Conservation (phyloP, 1,140 invertebrate species). For the Penaeus vannamei region DNA sequence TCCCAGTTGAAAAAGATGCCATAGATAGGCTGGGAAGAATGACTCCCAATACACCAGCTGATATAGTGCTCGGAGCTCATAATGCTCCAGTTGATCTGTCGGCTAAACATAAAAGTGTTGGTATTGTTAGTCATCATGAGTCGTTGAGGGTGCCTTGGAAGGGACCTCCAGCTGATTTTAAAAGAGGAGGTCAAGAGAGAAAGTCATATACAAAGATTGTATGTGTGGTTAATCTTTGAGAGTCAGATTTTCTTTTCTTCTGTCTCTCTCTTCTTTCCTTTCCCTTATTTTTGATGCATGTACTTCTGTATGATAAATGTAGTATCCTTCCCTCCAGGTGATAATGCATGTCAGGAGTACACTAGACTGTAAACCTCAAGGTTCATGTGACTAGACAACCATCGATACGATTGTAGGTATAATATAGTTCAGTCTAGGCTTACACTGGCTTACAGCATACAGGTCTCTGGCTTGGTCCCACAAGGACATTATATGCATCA, state of each 20-base stretch:
- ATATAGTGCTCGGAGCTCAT: too few relatives aligned
- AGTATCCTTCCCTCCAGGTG: constrained; percentile 47
- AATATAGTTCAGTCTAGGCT: constrained; percentile 35
- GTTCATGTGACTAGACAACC: constrained; percentile 34
- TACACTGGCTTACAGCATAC: constrained; percentile 39
- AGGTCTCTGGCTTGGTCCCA: not conserved
- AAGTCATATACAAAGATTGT: constrained; percentile 50
- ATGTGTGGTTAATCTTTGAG: constrained; percentile 47
- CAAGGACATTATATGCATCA: not conserved
- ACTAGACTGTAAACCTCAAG: constrained; percentile 55
- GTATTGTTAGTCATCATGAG: constrained; percentile 33
- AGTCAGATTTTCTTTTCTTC: not conserved
- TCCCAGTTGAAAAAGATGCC: too few relatives aligned
- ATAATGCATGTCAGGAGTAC: constrained; percentile 38
- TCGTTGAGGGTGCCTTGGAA: constrained; percentile 45
- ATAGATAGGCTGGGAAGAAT: too few relatives aligned
- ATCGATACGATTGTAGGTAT: constrained; percentile 39
- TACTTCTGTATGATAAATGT: not conserved
- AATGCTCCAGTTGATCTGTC: too few relatives aligned
- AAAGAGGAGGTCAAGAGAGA: constrained; percentile 29
- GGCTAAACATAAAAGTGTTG: not conserved
- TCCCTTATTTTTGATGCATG: not conserved
- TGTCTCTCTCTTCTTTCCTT: not conserved
- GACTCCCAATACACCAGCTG: too few relatives aligned
- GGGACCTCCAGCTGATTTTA: constrained; percentile 21